Evolutionary conservation across 2,797 vertebrate genomes (phyloP), one percentile per base, ranked within the genome.

Genomic region (Mus minutoides): DNA sequence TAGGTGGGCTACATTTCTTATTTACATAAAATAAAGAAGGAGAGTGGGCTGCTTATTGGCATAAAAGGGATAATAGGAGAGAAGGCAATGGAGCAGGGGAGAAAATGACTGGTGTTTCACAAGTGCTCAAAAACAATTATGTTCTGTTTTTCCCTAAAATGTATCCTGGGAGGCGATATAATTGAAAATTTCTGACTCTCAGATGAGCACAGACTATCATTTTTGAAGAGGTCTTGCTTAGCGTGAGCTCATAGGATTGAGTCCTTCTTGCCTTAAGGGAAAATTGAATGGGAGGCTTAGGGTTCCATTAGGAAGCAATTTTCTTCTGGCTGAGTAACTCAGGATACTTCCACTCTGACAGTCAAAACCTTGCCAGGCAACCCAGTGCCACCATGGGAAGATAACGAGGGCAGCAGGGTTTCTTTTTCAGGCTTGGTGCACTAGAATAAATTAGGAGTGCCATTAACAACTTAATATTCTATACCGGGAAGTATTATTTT

Each of bases 131-230:
- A 97, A 92, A 37, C 88, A 67, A 80, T 83, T 0, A 2, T 87
- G 29, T 75, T 97, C 97, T 0, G 2, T 86, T 71, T 88, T 97
- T 95, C 94, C 40, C 90, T 64, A 71, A 92, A 96, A 98, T 82
- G 19, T 60, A 60, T 46, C 87, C 82, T 96, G 58, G 88, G 97
- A 97, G 67, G 37, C 49, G 40, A 90, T 71, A 67, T 95, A 97
- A 98, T 94, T 97, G 96, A 96, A 97, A 97, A 93, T 97, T 95
- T 97, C 92, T 95, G 89, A 97, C 92, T 97, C 95, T 96, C 80
- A 79, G 92, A 96, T 97, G 94, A 97, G 67, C 73, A 76, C 43
- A 90, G 89, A 64, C 80, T 89, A 94, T 95, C 82, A 94, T 94
- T 96, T 96, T 92, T 97, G 91, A 97, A 96, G 96, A 94, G 94